Evolutionary conservation across 2,797 vertebrate genomes (phyloP), one percentile per base, ranked within the genome.

Genomic region (Cynopterus sphinx): DNA sequence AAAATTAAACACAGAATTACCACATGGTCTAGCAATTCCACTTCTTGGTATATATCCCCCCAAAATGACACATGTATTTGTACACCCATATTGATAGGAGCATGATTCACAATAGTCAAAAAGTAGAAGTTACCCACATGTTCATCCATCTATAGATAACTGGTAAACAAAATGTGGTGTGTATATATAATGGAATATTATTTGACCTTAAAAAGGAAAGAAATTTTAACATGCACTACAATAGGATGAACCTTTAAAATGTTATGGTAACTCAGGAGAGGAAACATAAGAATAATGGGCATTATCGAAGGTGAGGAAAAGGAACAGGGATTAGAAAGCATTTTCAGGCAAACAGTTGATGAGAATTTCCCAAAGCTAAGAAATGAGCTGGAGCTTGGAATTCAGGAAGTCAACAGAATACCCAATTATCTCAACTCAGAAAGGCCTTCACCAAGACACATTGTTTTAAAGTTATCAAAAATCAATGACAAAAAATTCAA

Each of bases 1-100:
- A 94, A 94, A 95, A 67, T 43, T n/a, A 92, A 90, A 87, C 33
- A 73, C 2, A 65, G 70, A 70, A 39, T 73, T 73, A 90, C 28
- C 39, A 31, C 31, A 46, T 31, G 39, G 92, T 61, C 43, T 2
- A 71, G 51, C 21, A 84, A 79, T 74, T 67, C 43, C 15, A 90
- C 26, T 78, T 81, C 6, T 16, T 36, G 6, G 15, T 46, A 61
- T 31, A 55, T 28, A 46, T 15, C 74, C 13, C 15, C 26, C 74
- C 86, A 53, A 97, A 94, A 3, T 41, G 11, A 79, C 43, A 9
- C 2, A 83, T 0, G 6, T 57, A 77, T 71, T 16, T 78, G 36
- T 24, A 74, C 2, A 31, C 17, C 21, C 46, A 55, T 79, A 31
- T 73, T 95, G 39, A 89, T 7, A 13, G 78, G 1, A 67, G 33